These are phyloP conservation scores for Apostichopus californicus DNA, from an alignment of 35 echinoderm and acorn worm species.

Conservation along the genomic window DNA sequence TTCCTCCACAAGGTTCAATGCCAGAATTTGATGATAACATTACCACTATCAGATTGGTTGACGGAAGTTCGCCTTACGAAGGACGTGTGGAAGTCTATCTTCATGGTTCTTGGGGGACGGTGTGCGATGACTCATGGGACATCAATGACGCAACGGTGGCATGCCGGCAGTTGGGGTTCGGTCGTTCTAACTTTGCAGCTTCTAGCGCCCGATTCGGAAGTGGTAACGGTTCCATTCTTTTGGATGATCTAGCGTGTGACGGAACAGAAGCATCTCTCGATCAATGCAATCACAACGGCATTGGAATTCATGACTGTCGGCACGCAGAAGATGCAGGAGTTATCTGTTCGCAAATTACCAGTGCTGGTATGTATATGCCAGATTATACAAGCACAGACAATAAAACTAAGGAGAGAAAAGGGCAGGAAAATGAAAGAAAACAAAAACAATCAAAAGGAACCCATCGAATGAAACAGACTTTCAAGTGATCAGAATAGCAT, in stretches of 20 bases:
- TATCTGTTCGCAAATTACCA: background rate
- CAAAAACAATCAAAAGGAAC: too few relatives aligned
- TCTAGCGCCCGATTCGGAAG: background rate
- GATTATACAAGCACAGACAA: too few relatives aligned
- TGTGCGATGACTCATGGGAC: constrained; percentile 13
- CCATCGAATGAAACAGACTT: too few relatives aligned
- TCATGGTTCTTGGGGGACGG: background rate
- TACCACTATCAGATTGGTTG: background rate
- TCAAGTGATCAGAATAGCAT: too few relatives aligned
- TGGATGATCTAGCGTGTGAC: background rate
- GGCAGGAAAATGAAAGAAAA: too few relatives aligned
- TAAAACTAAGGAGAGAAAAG: too few relatives aligned
- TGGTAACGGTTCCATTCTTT: background rate
- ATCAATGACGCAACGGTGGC: background rate
- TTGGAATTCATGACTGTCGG: background rate
- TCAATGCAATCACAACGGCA: background rate
- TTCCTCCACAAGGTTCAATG: too few relatives aligned
- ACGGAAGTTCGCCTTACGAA: background rate
- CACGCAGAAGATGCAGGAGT: constrained; percentile 16
- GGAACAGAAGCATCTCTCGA: background rate
- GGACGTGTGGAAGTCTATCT: constrained; percentile 27
- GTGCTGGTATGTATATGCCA: background rate
- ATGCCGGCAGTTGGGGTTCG: background rate
- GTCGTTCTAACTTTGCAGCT: background rate
- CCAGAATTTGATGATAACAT: background rate